Evolutionary conservation across 2,797 vertebrate species (phyloP), one percentile per base, ranked within the genome.

Genomic region (Sphenodon punctatus): DNA sequence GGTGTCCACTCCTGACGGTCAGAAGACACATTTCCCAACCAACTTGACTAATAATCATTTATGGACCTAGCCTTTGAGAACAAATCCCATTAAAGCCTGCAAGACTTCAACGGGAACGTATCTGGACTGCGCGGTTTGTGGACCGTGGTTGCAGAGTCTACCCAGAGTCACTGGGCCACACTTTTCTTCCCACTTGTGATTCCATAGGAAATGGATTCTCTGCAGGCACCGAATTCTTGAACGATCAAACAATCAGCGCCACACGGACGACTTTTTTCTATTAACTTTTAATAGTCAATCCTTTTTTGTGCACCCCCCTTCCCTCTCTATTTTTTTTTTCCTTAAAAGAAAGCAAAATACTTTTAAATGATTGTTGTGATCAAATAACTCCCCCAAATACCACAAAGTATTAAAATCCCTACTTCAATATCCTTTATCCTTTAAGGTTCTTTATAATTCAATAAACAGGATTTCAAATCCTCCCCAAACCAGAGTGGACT

Each of bases 391-490:
- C 75, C 89, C 88, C 67, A 86, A 96, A 96, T 93, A 95, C 93
- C 92, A 88, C 84, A 86, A 95, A 94, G 95, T 86, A 95, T 97
- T 95, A 94, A 95, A 96, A 97, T 96, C 95, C 95, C 93, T 77
- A 80, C 95, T 94, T 97, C 95, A 96, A 92, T 95, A 95, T 92
- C 95, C 95, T 95, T 97, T 95, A 97, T 97, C 96, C 97, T 96
- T 95, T 96, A 96, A 97, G 96, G 94, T 96, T 95, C 96, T 97
- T 97, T 97, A 96, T 97, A 96, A 98, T 96, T 97, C 97, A 96
- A 95, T 97, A 96, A 97, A 96, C 95, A 96, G 96, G 95, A 97
- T 97, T 97, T 87, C 96, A 94, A 95, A 95, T 95, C 95, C 90
- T 87, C 91, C 93, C 92, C 80, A 88, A 89, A 91, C 93, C 77